Evolutionary conservation across 2,888 invertebrate species (phyloP).

Genomic region (Rhyacophila evoluta): DNA sequence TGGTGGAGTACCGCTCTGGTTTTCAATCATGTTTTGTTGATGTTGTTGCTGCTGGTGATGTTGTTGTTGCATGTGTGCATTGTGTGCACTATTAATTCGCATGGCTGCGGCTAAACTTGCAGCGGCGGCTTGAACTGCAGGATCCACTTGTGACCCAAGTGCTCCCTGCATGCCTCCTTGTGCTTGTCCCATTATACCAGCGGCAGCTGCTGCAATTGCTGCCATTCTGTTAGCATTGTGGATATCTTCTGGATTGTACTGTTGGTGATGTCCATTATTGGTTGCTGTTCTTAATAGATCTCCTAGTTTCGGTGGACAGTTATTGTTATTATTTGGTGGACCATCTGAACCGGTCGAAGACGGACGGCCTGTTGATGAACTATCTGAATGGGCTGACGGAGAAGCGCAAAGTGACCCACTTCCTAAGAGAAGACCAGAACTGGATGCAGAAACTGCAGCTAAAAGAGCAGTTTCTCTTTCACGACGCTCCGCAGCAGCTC

Average conservation of each 20-base stretch:
- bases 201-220: conserved; percentile 77
- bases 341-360: conserved; percentile 85
- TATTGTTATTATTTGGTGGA: conserved; percentile 75
- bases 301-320: conserved; percentile 71
- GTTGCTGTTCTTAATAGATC: conserved; percentile 64
- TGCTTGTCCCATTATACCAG: conserved; percentile 73
- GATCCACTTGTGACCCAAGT: conserved; percentile 64
- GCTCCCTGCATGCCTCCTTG: conserved; percentile 71
- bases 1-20: conserved; percentile 61
- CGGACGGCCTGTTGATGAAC: conserved; percentile 84
- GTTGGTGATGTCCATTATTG: conserved; percentile 73
- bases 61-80: conserved; percentile 57
- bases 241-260: conserved; percentile 74
- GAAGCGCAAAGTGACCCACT: conserved; percentile 79
- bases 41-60: conserved; percentile 50
- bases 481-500: conserved; percentile 91
- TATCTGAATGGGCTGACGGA: conserved; percentile 88
- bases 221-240: conserved; percentile 75
- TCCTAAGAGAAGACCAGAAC: conserved; percentile 72
- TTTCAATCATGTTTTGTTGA: conserved; percentile 56
- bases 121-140: conserved; percentile 79
- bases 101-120: conserved; percentile 83
- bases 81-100: conserved; percentile 68
- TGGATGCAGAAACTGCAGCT: conserved; percentile 75
- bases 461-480: conserved; percentile 83